These are phyloP conservation scores for Bubalus kerabau DNA, from an alignment of 2,113 vertebrate genomes.

Conservation along the genomic window DNA sequence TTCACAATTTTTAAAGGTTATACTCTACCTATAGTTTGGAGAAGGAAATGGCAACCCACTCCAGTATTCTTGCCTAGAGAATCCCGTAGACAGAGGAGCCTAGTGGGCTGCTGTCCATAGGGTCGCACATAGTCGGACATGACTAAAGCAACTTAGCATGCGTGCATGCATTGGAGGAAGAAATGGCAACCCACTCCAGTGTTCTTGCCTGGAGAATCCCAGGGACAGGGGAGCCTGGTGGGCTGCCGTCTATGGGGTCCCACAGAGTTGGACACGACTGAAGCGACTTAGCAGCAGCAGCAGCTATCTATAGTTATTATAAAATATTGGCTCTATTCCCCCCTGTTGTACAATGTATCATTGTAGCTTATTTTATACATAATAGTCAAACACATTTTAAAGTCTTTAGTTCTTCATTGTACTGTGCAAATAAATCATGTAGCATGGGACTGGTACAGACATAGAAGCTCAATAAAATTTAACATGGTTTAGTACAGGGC, in stretches of 20 bases:
- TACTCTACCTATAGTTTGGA: not conserved
- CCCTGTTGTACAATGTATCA: not conserved
- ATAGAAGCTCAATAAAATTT: not conserved
- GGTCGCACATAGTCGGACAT: no score
- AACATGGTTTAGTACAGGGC: not conserved
- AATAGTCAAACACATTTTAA: not conserved
- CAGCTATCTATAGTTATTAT: not conserved
- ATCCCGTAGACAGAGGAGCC: no score
- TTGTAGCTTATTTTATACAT: not conserved
- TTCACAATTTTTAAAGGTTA: not conserved
- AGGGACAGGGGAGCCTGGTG: no score
- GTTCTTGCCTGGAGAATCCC: no score
- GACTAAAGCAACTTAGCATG: no score
- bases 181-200: no score
- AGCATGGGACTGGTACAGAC: not conserved
- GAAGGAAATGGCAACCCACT: not conserved
- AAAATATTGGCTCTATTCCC: not conserved
- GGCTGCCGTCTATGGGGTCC: no score
- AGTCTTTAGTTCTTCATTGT: not conserved
- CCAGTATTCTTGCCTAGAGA: no score
- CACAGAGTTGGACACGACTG: no score
- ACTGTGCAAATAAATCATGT: not conserved
- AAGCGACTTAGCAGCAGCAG: no score
- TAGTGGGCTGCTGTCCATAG: no score
- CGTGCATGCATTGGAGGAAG: no score